Evolutionary conservation across 1,140 invertebrate genomes (phyloP), one percentile per base, ranked within the genome.

Genomic region (Platyscapa corneri): DNA sequence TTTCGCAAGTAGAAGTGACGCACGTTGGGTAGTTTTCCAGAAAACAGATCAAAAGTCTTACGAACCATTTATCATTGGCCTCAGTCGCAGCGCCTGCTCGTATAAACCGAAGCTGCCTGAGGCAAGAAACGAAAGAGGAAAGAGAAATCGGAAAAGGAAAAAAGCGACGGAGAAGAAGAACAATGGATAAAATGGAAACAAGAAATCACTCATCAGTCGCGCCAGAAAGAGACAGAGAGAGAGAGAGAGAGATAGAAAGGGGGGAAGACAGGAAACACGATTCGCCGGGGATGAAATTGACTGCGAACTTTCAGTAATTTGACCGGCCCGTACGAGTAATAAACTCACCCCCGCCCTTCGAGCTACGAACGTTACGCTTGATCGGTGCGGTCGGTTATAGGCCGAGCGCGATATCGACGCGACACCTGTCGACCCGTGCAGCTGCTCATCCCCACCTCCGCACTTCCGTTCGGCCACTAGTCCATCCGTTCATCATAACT

Each of bases 261-360:
- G 46, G 37, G 14, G 18, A 7, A 12, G 60, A 70, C 53, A 56
- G 85, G 60, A 86, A 87, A 87, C 65, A 85, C 83, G 60, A 53
- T 32, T 76, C n/a, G 60, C 78, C 83, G 83, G 85, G 86, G 82
- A 60, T 78, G 88, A 90, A 89, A 89, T 89, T 90, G 89, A 81
- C 85, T 86, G 82, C 72, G 77, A 89, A 89, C 87, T 89, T 87
- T 89, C 74, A 87, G 84, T 87, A 88, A 89, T 90, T 89, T 88
- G 65, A 84, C 34, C 64, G 74, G 32, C n/a, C 77, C 79, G 78
- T 75, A 60, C 78, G 72, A 87, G 87, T 89, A 87, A 89, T 90
- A 88, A 89, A 60, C 56, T 60, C 56, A 78, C 86, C 67, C 65
- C 77, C 83, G 37, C 60, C 37, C 12, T 30, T 3, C 16, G 34